Evolutionary conservation across 2,888 invertebrate species (phyloP).

Genomic region (Psococerastis gibbosa): DNA sequence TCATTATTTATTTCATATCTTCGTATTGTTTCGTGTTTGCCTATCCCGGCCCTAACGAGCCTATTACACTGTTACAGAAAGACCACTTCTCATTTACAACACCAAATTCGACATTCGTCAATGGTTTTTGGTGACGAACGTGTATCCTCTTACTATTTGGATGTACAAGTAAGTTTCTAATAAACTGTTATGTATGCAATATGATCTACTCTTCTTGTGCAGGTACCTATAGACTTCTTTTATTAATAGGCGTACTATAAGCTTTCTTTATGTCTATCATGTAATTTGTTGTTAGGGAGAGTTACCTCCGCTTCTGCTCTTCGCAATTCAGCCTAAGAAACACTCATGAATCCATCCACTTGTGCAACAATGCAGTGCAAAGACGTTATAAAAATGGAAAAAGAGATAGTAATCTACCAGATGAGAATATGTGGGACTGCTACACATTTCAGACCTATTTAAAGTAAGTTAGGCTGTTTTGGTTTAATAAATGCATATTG

Average conservation of each 20-base stretch:
- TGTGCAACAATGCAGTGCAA: constrained; percentile 36
- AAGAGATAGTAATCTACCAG: constrained; percentile 43
- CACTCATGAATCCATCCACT: constrained; percentile 32
- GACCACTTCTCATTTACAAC: constrained; percentile 68
- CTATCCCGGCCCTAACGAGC: no score
- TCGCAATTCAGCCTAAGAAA: constrained; percentile 29
- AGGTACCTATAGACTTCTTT: no score
- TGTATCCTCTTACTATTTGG: constrained; percentile 81
- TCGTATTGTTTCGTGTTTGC: no score
- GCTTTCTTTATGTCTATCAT: constrained; percentile 1
- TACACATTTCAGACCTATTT: constrained; percentile 46
- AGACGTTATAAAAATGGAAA: constrained; percentile 23
- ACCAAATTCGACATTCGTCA: constrained; percentile 92
- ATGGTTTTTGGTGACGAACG: constrained; percentile 84
- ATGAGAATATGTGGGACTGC: constrained; percentile 70
- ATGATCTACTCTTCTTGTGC: no score
- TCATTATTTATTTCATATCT: no score
- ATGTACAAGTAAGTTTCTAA: constrained; percentile 54
- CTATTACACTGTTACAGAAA: no score
- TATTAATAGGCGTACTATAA: no score
- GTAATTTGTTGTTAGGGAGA: constrained; percentile 23
- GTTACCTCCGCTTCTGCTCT: constrained; percentile 34
- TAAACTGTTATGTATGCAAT: no score
- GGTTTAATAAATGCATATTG: no score
- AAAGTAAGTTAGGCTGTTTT: constrained; percentile 26